These are phyloP conservation scores for Crossocerus cetratus DNA, from an alignment of 2,888 invertebrate species.

Conservation along the genomic window DNA sequence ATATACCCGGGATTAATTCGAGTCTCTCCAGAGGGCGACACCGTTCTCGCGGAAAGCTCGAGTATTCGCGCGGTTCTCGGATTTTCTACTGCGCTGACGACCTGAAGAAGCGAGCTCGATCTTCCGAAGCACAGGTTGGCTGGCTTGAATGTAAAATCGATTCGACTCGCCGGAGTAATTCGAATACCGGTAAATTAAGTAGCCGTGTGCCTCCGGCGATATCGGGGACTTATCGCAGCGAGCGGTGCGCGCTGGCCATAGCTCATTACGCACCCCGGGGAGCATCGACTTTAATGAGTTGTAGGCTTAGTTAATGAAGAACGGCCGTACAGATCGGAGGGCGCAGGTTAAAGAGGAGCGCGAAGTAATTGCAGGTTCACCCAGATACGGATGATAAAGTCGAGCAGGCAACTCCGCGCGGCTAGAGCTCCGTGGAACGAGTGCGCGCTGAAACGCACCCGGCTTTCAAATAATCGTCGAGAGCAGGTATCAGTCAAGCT, in stretches of 20 bases:
- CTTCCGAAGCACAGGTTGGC: too few relatives aligned
- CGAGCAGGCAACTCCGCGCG: conserved; percentile 18
- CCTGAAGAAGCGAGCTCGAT: background rate
- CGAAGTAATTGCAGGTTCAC: conserved; percentile 31
- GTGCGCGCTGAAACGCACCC: conserved; percentile 20
- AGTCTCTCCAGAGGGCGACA: background rate
- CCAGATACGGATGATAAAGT: conserved; percentile 16
- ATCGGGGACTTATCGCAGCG: too few relatives aligned
- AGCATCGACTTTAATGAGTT: conserved; percentile 9
- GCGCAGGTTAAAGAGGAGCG: conserved; percentile 22
- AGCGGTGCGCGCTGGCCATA: background rate
- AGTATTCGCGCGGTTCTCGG: background rate
- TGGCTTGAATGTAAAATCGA: too few relatives aligned
- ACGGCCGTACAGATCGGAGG: conserved; percentile 7
- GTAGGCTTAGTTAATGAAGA: background rate
- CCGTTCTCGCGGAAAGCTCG: background rate
- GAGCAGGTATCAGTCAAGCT: conserved; percentile 26
- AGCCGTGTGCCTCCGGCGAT: too few relatives aligned
- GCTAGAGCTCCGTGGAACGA: conserved; percentile 24
- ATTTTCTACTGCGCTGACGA: background rate
- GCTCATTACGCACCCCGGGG: conserved; percentile 2
- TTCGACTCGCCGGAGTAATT: too few relatives aligned
- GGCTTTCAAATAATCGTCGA: conserved; percentile 20
- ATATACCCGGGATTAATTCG: background rate
- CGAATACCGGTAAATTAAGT: too few relatives aligned